Conservation (phyloP, 2,888 invertebrate genomes). For the Diaperis boleti region DNA sequence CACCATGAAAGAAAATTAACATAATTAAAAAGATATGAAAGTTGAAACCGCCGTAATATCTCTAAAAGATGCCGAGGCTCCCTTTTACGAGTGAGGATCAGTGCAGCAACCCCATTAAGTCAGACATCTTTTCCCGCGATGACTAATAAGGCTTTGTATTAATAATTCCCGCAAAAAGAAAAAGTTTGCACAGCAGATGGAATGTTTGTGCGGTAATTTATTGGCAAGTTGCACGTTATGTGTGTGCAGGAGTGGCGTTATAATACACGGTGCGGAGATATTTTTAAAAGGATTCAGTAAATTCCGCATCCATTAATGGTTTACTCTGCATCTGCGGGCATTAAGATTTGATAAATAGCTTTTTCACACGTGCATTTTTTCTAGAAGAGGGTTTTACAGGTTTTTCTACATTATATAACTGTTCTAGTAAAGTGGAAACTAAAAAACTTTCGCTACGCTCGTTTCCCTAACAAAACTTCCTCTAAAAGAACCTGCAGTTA, state of each 20-base stretch:
- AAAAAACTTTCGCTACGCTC: no score
- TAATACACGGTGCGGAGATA: no score
- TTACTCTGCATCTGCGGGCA: no score
- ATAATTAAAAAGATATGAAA: constrained; percentile 55
- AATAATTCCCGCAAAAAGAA: constrained; percentile 18
- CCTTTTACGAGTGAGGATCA: constrained; percentile 23
- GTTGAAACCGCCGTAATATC: constrained; percentile 31
- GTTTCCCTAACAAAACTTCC: no score
- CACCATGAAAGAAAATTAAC: constrained; percentile 53
- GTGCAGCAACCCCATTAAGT: constrained; percentile 25
- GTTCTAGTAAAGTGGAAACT: no score
- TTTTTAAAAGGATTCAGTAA: no score
- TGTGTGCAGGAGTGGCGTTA: constrained; percentile 2
- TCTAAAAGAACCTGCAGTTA: no score
- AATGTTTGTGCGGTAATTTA: constrained; percentile 27
- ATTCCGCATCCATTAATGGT: no score
- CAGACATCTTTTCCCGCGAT: constrained; percentile 18
- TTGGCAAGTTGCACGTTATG: constrained; percentile 3
- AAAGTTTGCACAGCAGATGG: constrained; percentile 21
- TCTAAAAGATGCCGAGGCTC: constrained; percentile 17
- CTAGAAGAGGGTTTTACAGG: no score
- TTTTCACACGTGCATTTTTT: no score
- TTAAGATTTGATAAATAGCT: no score
- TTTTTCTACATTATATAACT: no score
- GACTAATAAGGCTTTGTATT: constrained; percentile 36